phyloP scores from a whole-genome alignment of 2,113 vertebrate genomes.

The Ranitomeya imitator region DNA sequence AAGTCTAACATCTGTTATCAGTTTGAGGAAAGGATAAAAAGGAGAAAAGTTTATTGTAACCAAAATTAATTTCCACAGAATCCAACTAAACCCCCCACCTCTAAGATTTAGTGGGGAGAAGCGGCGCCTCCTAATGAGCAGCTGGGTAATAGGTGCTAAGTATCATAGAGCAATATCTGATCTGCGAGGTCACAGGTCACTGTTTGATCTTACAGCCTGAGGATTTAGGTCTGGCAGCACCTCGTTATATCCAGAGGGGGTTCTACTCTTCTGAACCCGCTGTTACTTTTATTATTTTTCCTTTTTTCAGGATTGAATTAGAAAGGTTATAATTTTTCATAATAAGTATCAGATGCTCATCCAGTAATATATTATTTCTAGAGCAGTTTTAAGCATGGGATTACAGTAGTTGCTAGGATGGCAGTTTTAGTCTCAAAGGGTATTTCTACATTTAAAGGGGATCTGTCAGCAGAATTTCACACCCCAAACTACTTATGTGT shows the following conservation, averaged over 20 bases:
- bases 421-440: background rate
- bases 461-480: too few relatives aligned
- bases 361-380: background rate
- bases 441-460: background rate
- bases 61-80: conserved; percentile 10
- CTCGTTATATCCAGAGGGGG: conserved; percentile 35
- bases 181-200: conserved; percentile 39
- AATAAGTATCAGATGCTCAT: background rate
- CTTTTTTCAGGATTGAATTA: conserved; percentile 2
- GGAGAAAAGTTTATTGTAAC: background rate
- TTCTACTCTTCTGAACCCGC: background rate
- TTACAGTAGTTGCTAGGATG: background rate
- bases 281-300: conserved; percentile 9
- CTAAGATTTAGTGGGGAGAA: background rate
- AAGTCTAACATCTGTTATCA: conserved; percentile 8
- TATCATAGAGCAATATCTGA: conserved; percentile 33
- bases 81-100: background rate
- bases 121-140: conserved; percentile 45
- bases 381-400: background rate
- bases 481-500: too few relatives aligned
- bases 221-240: conserved; percentile 42
- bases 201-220: conserved; percentile 35
- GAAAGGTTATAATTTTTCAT: background rate
- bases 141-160: conserved; percentile 53
- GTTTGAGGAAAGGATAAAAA: background rate